Evolutionary conservation across 2,888 invertebrate genomes (phyloP).

Genomic region (Clunio marinus): DNA sequence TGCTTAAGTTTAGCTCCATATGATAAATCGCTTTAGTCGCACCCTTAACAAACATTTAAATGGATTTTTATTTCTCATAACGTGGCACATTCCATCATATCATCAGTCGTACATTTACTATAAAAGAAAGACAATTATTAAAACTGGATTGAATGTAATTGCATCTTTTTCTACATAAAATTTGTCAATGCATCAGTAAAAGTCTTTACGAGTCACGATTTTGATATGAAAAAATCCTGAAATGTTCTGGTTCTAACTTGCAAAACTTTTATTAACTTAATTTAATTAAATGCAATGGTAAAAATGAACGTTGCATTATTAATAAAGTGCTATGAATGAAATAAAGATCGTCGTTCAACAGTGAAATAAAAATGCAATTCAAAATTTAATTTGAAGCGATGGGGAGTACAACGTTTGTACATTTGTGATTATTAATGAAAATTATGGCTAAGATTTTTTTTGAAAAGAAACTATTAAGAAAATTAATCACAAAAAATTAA

Average conservation of each 20-base stretch:
- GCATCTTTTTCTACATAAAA: neutral
- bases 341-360: too few relatives aligned
- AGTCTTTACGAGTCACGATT: too few relatives aligned
- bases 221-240: neutral
- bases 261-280: too few relatives aligned
- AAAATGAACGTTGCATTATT: neutral
- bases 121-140: neutral
- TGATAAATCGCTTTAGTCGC: slow-evolving; percentile 33
- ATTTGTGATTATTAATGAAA: neutral
- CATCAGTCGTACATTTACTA: neutral
- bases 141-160: neutral
- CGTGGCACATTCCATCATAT: neutral
- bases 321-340: neutral
- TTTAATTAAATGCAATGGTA: too few relatives aligned
- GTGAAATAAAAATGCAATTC: neutral
- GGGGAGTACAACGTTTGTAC: neutral
- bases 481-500: slow-evolving; percentile 35
- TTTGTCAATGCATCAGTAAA: neutral
- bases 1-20: neutral
- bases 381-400: slow-evolving; percentile 26
- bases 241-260: too few relatives aligned
- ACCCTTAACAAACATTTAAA: slow-evolving; percentile 19
- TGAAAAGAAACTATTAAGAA: neutral
- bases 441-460: neutral
- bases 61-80: neutral